A percentile compares a stretch with the other conserved stretches of the same genome.
Conservation (phyloP, 2,113 vertebrate species). For the Triplophysa dalaica region DNA sequence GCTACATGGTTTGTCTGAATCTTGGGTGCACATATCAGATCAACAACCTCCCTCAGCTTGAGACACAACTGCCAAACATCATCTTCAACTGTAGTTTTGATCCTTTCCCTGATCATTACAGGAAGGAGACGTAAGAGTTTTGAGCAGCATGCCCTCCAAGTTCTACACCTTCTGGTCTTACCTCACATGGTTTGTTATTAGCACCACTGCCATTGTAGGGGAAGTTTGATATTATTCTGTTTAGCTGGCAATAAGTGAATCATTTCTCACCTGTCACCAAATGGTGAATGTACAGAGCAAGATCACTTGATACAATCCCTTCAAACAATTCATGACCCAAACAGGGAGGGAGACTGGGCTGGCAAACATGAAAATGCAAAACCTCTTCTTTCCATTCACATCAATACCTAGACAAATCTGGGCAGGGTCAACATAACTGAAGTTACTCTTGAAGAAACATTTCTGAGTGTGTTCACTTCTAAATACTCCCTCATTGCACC, state of each 20-base stretch:
- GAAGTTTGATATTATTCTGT: not conserved
- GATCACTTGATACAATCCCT: conserved; percentile 7
- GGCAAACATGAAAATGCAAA: no score
- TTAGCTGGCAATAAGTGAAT: not conserved
- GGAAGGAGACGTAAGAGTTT: not conserved
- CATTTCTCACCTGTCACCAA: not conserved
- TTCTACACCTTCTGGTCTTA: not conserved
- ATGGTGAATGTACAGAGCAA: conserved; percentile 1
- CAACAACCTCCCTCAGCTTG: not conserved
- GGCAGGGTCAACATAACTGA: no score
- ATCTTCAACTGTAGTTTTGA: conserved; percentile 6
- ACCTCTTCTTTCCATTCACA: no score
- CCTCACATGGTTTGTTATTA: conserved; percentile 7
- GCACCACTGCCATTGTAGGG: conserved; percentile 4
- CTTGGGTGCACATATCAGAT: conserved; percentile 20
- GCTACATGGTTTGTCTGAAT: conserved; percentile 13
- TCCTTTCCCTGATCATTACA: not conserved
- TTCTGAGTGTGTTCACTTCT: no score
- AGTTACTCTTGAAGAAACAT: no score
- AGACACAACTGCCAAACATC: not conserved
- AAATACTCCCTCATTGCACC: no score
- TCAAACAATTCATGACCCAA: not conserved
- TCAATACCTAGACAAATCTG: no score
- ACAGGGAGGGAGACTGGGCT: no score
- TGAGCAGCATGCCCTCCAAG: conserved; percentile 8